Evolutionary conservation across 2,797 vertebrate species (phyloP), one percentile per base, ranked within the genome.

Genomic region (Oophaga sylvatica): DNA sequence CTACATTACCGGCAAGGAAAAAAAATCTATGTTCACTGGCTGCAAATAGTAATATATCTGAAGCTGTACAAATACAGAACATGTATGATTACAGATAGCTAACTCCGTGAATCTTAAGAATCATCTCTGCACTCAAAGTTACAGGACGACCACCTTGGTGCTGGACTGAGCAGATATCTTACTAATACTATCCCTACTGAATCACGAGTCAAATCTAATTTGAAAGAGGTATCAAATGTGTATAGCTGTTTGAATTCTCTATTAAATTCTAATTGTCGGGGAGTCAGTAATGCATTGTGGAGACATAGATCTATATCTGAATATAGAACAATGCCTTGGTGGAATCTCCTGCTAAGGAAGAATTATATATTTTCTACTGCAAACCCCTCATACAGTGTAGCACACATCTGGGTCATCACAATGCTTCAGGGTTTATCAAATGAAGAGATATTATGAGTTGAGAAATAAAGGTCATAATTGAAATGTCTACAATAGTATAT

Each of bases 261-360:
- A 87, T 87, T 87, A 87, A 87, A 83, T 60, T 87, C 6, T 76
- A 20, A 81, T 68, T 45, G 48, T 87, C 71, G 16, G 35, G 86
- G 86, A 87, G 86, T 19, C 29, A 78, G 86, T 65, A 87, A 87
- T 87, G 59, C 22, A 77, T 87, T 87, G 71, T 77, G 35, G 35
- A 83, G 86, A 78, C 56, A 82, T 59, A 77, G 86, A 87, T 87
- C 86, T 87, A 87, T 83, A 82, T 87, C 86, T 83, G 80, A 65
- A 87, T 87, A 65, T 87, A 60, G 71, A 87, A 83, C 79, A 87
- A 82, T 77, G 56, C 80, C 73, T 76, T 78, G 57, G 71, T 76
- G 71, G 29, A 82, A 83, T 87, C 71, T 76, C 60, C 20, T 77
- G 80, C 80, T 82, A 45, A 1, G 19, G 68, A 76, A 63, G 59